Evolutionary conservation across 2,113 vertebrate species (phyloP).

Genomic region (Ailurus styani): DNA sequence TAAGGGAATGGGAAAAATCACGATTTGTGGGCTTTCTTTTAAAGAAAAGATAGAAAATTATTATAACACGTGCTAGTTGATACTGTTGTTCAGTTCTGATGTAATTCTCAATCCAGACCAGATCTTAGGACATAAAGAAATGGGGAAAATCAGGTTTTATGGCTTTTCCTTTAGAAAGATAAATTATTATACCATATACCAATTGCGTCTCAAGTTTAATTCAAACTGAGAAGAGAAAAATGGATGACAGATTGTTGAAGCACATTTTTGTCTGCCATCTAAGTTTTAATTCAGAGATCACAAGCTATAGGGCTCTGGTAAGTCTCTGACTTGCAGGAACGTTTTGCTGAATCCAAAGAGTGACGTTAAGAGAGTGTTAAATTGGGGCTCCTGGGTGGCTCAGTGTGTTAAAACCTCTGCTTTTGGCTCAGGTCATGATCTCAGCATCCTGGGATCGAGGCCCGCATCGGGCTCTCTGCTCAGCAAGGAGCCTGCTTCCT

Average conservation of each 20-base stretch:
- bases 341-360: not conserved
- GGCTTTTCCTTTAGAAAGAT: not conserved
- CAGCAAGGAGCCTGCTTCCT: too few species aligned
- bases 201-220: not conserved
- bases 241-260: not conserved
- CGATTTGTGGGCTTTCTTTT: not conserved
- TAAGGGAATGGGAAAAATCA: not conserved
- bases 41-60: not conserved
- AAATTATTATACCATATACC: not conserved
- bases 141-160: not conserved
- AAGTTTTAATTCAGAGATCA: not conserved
- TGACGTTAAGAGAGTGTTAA: not conserved
- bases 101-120: not conserved
- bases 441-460: too few species aligned
- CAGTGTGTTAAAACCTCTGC: too few species aligned
- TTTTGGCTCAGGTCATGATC: too few species aligned
- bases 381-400: too few species aligned
- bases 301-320: not conserved
- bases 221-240: not conserved
- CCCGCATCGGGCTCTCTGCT: too few species aligned
- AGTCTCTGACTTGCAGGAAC: not conserved
- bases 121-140: not conserved
- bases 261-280: not conserved
- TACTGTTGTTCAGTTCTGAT: not conserved
- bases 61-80: not conserved